Percentiles rank a stretch among this genome's conserved stretches.
Evolutionary conservation across 2,888 invertebrate species (phyloP).

Genomic region (Pycnomerus fuliginosus): DNA sequence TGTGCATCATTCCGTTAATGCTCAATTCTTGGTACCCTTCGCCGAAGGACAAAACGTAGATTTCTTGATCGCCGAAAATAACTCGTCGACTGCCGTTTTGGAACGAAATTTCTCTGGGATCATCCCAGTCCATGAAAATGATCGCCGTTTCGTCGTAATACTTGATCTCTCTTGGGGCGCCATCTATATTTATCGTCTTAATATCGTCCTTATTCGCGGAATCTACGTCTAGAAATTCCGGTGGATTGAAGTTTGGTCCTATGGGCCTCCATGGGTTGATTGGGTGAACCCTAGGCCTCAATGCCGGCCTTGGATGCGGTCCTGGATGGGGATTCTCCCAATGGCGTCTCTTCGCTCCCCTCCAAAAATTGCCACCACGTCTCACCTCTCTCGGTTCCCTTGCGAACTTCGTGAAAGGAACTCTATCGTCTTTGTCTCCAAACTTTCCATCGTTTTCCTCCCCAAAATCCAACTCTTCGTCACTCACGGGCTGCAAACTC

Average conservation of each 20-base stretch:
- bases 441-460: conserved; percentile 14
- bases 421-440: conserved; percentile 29
- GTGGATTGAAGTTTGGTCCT: conserved; percentile 26
- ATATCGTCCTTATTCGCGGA: conserved; percentile 66
- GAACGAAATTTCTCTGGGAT: conserved; percentile 83
- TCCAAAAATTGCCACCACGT: conserved; percentile 28
- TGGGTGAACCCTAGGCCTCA: conserved; percentile 35
- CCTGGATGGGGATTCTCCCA: conserved; percentile 25
- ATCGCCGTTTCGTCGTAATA: conserved; percentile 85
- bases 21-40: conserved; percentile 72
- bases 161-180: conserved; percentile 75
- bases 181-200: conserved; percentile 80
- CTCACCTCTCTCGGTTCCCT: conserved; percentile 14
- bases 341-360: conserved; percentile 24
- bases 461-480: conserved; percentile 47
- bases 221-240: conserved; percentile 24
- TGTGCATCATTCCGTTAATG: conserved; percentile 71
- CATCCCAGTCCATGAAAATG: conserved; percentile 82
- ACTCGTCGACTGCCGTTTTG: conserved; percentile 75
- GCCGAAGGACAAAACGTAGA: conserved; percentile 63
- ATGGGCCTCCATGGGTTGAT: conserved; percentile 31
- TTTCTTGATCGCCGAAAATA: conserved; percentile 74
- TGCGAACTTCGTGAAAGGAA: conserved; percentile 5
- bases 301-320: conserved; percentile 18
- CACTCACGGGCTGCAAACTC: conserved; percentile 52